A percentile compares a stretch with the other conserved stretches of the same genome.
phyloP scores from a whole-genome alignment of 2,888 invertebrate species.

The Orchesellides sinensis region DNA sequence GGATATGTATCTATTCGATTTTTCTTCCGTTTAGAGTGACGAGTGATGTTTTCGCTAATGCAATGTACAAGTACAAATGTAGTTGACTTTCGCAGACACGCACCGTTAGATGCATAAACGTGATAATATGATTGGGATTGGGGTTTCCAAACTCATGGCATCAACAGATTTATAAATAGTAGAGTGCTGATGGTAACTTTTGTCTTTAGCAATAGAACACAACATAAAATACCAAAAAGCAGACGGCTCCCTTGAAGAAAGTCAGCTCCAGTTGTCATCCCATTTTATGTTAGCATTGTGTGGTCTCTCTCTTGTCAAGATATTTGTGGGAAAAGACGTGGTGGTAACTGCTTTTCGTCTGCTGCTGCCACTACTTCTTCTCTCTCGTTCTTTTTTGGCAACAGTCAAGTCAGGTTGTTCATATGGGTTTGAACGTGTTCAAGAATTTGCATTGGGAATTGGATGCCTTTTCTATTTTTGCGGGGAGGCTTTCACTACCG shows the following conservation, averaged over 20 bases:
- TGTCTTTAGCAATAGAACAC: no score
- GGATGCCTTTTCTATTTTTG: conserved; percentile 6
- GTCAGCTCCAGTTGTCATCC: conserved; percentile 10
- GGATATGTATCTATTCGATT: not conserved
- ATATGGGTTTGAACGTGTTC: conserved; percentile 12
- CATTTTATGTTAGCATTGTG: conserved; percentile 15
- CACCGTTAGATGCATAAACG: conserved; percentile 19
- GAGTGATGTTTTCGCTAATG: conserved; percentile 25
- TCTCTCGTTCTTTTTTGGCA: conserved; percentile 38
- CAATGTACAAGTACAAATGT: not conserved
- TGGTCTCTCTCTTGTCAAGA: conserved; percentile 33
- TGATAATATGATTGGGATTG: conserved; percentile 41
- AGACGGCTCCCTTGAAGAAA: conserved; percentile 4
- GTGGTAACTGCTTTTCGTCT: conserved; percentile 15
- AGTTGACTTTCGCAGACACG: conserved; percentile 27
- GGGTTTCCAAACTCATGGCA: conserved; percentile 1
- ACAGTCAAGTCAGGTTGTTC: conserved; percentile 13
- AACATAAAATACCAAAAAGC: not conserved
- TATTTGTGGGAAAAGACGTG: conserved; percentile 22
- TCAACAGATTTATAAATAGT: no score
- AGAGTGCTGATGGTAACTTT: no score
- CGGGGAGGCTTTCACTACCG: not conserved
- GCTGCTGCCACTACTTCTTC: conserved; percentile 21
- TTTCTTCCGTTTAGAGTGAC: conserved; percentile 22
- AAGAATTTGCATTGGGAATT: conserved; percentile 48